Evolutionary conservation across 2,888 invertebrate species (phyloP).

Genomic region (Drosophila nigricruria): DNA sequence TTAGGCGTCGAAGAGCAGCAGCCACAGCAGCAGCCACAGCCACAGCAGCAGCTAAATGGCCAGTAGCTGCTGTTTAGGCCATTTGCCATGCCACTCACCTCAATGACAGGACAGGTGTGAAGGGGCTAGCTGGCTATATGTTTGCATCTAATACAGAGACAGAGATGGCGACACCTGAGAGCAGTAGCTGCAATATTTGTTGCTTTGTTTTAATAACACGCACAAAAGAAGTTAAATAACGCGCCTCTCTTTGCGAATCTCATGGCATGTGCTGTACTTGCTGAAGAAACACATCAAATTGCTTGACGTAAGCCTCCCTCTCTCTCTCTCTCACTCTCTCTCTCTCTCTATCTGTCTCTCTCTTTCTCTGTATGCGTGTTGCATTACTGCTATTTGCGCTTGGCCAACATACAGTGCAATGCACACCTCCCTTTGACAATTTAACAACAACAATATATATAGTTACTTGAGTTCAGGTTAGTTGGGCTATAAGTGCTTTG

Average conservation of each 20-base stretch:
- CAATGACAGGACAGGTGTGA: background rate
- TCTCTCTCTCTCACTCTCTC: background rate
- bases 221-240: slow-evolving; percentile 33
- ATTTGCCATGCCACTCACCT: slow-evolving; percentile 23
- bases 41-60: slow-evolving; percentile 22
- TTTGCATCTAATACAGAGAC: background rate
- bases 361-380: background rate
- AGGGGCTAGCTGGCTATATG: background rate
- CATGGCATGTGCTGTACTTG: slow-evolving; percentile 7
- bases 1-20: slow-evolving; percentile 25
- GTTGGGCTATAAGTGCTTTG: background rate
- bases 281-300: slow-evolving; percentile 12
- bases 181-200: slow-evolving; percentile 34
- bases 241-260: slow-evolving; percentile 47
- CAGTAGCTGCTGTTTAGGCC: background rate
- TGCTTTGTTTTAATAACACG: slow-evolving; percentile 32
- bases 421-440: slow-evolving; percentile 10
- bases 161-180: background rate
- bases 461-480: slow-evolving; percentile 7
- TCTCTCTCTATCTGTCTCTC: background rate
- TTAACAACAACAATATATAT: background rate
- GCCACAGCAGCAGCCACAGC: slow-evolving; percentile 20
- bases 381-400: slow-evolving; percentile 6
- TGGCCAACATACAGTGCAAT: slow-evolving; percentile 15
- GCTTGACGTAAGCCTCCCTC: slow-evolving; percentile 14